Conservation (phyloP, 1,140 invertebrate genomes). For the Triops longicaudatus region DNA sequence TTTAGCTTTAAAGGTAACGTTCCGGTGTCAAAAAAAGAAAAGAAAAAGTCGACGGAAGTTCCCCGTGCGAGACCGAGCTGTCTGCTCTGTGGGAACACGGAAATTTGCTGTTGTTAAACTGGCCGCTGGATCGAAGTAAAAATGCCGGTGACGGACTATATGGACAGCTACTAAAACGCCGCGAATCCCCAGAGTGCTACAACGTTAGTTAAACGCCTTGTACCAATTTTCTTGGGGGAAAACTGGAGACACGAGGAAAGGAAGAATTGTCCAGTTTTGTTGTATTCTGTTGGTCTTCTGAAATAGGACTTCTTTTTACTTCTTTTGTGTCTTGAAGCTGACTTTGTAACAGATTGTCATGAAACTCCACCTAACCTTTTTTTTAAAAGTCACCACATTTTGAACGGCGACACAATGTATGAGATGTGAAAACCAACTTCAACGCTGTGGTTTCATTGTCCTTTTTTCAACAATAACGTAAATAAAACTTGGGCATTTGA, state of each 20-base stretch:
- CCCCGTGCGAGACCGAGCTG: neutral
- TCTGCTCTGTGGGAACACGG: neutral
- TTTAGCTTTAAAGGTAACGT: no score
- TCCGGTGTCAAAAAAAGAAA: no score
- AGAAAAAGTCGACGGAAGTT: neutral
- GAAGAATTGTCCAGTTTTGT: neutral
- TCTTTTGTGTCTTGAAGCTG: neutral
- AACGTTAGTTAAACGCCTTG: conserved; percentile 4
- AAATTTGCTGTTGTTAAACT: conserved; percentile 7
- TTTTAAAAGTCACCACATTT: neutral
- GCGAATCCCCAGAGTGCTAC: conserved; percentile 6
- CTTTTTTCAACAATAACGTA: neutral
- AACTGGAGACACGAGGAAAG: neutral
- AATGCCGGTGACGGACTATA: neutral
- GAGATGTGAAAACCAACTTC: neutral
- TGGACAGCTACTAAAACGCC: neutral
- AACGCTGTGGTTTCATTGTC: neutral
- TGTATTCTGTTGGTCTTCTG: neutral
- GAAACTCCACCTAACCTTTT: neutral
- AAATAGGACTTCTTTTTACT: neutral
- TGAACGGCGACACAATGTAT: neutral
- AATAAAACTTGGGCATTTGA: no score
- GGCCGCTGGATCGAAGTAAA: neutral
- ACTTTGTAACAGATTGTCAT: neutral
- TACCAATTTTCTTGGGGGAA: neutral